Base-by-base conservation (phyloP, 2,888 invertebrate species). In the Epinotia brunnichana region DNA sequence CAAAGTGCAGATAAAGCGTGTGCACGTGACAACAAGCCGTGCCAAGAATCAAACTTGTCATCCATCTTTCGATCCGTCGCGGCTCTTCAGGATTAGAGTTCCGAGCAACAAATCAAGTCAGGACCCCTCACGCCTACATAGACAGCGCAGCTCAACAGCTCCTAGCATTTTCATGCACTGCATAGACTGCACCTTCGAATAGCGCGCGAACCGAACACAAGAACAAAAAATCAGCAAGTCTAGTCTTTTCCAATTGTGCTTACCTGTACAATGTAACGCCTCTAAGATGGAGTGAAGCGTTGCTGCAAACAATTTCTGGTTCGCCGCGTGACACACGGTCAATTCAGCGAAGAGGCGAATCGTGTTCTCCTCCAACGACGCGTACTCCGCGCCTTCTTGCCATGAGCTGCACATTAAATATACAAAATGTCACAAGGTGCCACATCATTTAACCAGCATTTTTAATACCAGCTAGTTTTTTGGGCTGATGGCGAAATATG, bases 341-440 rank as follows among this genome's bases (percentile, higher is more conserved):
- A 97, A 96, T 80, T 96, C 96, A 0, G 97, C 95, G 80, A 98
- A 95, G 85, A 98, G 96, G 76, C 96, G 95, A 54, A 98, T 96
- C 60, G 97, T 96, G 17, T 96, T 95, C 80, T 96, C 95, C 83
- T 97, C 97, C 69, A 97, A 87, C 60, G 94, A 93, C 1, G 95
- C 94, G 77, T 94, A 94, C 9, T 88, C 84, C 0, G 89, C 85
- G 69, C 88, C 88, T 74, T 91, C 92, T 76, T 91, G 90, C 93
- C 93, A 93, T 0, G 90, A 85, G 48, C 93, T 93, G 77, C 0
- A 71, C 70, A 53, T 15, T 74, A 35, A 68, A 71, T 1, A 75
- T 74, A 70, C 21, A 72, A 63, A 61, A 59, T 66, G 84, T 54
- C 19, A 54, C 3, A 54, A 54, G 11, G 2, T 13, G 11, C 11